Percentiles rank a stretch among this genome's conserved stretches.
Evolutionary conservation across 1,140 invertebrate genomes (phyloP).

Genomic region (Oscheius sp.): DNA sequence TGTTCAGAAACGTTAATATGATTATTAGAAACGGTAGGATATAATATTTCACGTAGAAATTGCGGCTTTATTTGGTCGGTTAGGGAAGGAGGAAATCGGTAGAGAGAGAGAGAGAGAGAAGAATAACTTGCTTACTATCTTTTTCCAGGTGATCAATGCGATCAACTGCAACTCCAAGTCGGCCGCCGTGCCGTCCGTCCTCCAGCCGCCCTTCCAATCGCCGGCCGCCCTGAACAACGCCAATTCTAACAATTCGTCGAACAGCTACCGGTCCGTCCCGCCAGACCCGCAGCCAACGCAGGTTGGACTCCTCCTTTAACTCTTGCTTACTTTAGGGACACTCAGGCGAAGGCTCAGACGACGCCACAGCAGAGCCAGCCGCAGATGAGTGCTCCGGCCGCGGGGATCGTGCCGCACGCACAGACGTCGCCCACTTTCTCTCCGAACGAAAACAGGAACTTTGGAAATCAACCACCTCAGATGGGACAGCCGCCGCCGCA

Average conservation of each 20-base stretch:
- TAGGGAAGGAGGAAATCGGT: too few species aligned
- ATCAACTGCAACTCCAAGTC: conserved; percentile 61
- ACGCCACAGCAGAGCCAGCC: neutral
- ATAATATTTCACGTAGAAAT: too few species aligned
- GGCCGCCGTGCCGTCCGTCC: conserved; percentile 52
- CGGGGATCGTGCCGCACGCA: too few species aligned
- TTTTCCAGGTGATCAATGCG: conserved; percentile 53
- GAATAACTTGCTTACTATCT: too few species aligned
- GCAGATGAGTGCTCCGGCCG: neutral
- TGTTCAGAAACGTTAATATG: too few species aligned
- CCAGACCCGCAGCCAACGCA: conserved; percentile 58
- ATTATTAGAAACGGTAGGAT: too few species aligned
- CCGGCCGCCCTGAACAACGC: conserved; percentile 18
- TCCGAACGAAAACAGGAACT: conserved; percentile 9
- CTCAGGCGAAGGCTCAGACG: neutral
- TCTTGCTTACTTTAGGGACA: neutral
- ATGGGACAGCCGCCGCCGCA: conserved; percentile 55
- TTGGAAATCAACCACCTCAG: neutral
- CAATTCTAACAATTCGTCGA: neutral
- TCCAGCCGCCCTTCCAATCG: conserved; percentile 43
- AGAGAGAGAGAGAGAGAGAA: too few species aligned
- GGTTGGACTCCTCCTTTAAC: neutral
- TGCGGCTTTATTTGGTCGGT: too few species aligned
- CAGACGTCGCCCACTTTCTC: too few species aligned
- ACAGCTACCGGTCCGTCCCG: conserved; percentile 42